A percentile compares a stretch with the other conserved stretches of the same genome.
Conservation (phyloP, 2,113 vertebrate species). For the Platysternon megacephalum region DNA sequence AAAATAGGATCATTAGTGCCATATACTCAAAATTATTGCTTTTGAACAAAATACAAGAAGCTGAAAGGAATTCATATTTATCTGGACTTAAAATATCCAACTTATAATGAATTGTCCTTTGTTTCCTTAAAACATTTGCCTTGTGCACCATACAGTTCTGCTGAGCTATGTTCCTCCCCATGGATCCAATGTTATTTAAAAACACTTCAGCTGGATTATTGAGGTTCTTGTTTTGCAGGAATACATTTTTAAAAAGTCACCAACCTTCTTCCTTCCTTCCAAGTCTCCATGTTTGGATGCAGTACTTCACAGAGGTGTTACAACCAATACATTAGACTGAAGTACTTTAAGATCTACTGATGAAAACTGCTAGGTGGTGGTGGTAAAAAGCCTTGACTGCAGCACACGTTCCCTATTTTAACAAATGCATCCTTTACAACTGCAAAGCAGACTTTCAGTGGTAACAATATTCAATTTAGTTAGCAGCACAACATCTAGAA, state of each 20-base stretch:
- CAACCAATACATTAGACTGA: background rate
- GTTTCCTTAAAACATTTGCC: constrained; percentile 29
- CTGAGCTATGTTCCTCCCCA: constrained; percentile 28
- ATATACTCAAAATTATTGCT: background rate
- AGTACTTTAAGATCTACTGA: background rate
- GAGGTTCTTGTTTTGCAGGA: background rate
- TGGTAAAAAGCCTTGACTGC: background rate
- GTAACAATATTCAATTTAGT: background rate
- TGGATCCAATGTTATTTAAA: constrained; percentile 9
- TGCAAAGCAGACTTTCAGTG: background rate
- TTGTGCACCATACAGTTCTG: constrained; percentile 14
- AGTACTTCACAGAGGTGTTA: too few relatives aligned
- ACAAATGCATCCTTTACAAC: background rate
- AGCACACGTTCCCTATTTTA: background rate
- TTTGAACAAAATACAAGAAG: background rate
- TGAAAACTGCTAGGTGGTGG: too few relatives aligned
- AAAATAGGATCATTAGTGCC: background rate
- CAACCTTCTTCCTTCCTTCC: background rate
- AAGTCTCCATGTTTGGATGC: background rate
- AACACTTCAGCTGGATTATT: constrained; percentile 28
- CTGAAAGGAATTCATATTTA: background rate
- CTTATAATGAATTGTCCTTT: background rate
- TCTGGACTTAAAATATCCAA: background rate
- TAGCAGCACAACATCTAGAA: background rate
- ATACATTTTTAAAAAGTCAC: background rate